Evolutionary conservation across 2,113 vertebrate species (phyloP).

Genomic region (Excalfactoria chinensis): DNA sequence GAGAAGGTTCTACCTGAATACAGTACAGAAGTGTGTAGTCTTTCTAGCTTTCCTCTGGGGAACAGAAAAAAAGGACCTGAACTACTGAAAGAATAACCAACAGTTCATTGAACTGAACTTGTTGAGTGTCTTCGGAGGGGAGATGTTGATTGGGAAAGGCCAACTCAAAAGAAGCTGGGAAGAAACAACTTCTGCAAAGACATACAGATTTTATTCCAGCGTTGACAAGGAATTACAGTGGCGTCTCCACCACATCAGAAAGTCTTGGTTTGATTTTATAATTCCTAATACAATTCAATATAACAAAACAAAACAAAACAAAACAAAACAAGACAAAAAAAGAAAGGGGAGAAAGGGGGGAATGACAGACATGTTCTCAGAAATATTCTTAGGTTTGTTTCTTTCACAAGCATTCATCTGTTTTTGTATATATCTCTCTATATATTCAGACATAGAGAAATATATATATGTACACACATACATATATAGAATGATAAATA

Average conservation of each 20-base stretch:
- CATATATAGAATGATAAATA: not conserved
- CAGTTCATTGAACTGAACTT: not conserved
- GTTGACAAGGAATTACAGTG: not conserved
- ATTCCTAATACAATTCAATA: not conserved
- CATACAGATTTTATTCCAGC: not conserved
- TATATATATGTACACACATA: not conserved
- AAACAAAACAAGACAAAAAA: not conserved
- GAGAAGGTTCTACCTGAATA: not conserved
- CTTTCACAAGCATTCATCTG: not conserved
- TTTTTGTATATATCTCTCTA: not conserved
- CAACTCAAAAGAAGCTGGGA: not conserved
- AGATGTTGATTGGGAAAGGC: not conserved
- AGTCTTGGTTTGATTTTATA: not conserved
- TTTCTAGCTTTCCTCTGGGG: not conserved
- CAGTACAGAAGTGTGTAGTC: fast-evolving
- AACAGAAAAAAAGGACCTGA: not conserved
- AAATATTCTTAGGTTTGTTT: not conserved
- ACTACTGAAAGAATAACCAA: not conserved
- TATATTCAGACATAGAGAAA: not conserved
- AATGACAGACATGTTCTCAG: not conserved
- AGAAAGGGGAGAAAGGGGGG: not conserved
- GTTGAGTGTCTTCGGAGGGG: not conserved
- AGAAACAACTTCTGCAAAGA: not conserved
- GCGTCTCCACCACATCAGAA: not conserved
- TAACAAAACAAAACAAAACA: not conserved